Base-by-base conservation (phyloP, 2,797 vertebrate species). In the Peromyscus attwateri region DNA sequence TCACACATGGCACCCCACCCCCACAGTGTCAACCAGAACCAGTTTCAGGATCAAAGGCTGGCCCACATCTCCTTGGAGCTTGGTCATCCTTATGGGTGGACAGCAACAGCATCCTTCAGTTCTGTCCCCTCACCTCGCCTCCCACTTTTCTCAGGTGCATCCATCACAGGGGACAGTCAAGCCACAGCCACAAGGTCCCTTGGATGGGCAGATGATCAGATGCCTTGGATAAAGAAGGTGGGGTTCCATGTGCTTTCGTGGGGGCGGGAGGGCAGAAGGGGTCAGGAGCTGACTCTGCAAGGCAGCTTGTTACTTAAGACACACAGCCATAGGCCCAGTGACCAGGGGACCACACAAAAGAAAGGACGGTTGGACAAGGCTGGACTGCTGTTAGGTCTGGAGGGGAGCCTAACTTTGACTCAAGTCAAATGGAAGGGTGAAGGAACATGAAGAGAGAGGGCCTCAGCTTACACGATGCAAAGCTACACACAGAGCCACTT, bases 391-490 rank as follows among this genome's bases (percentile, higher is more conserved):
- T 57, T 55, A 71, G 91, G 29, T 64, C 66, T 68, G 40, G 19
- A 29, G 1, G 49, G 94, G 76, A 92, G 25, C 17, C 73, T 85
- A 49, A 27, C 77, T 76, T 66, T 2, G 91, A 92, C 92, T 40
- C 79, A 7, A 3, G 87, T 80, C 92, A 71, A 27, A 71, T 6
- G 9, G 76, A 77, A 77, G 23, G 81, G 71, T 1, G 0, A 57
- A 91, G 43, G 92, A n/a, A 85, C n/a, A n/a, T 40, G 34, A 21
- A 52, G 73, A 71, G 71, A 81, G 88, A 16, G 76, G 95, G 77
- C 82, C 91, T 96, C 75, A 37, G 96, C 89, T 95, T 79, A 31
- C 62, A 37, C 31, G 95, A 95, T 2, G 80, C 64, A 21, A 92
- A 96, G 95, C 83, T 66, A 70, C 80, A 60, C 73, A 52, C 40